Evolutionary conservation across 2,113 vertebrate genomes (phyloP), one percentile per base, ranked within the genome.

Genomic region (Zingel zingel): DNA sequence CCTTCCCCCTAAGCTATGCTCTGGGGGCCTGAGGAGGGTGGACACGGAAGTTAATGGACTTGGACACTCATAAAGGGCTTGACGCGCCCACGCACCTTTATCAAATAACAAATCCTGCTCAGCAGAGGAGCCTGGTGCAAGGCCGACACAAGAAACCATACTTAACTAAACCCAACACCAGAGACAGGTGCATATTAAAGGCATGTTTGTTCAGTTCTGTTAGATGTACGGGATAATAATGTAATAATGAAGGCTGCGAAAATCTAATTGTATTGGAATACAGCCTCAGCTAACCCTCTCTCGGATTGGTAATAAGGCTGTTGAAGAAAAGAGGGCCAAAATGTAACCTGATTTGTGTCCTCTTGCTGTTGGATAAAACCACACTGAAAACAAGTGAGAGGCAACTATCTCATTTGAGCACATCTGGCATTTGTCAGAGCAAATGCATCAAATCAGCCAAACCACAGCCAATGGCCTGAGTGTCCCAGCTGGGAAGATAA

Each of bases 341-440:
- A 50, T 9, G 1, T 43, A 82, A 58, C 70, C 53, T 59, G 36
- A 68, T 76, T 74, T 63, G 58, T 64, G 77, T 16, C 59, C 25
- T 39, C 39, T 39, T 3, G 9, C 67, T 69, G 54, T 3, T 48
- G 51, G 58, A 68, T 47, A 50, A 74, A 77, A 62, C 43, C 70
- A 59, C 19, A 18, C 19, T 7, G 43, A 71, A 10, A 23, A 50
- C 59, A 66, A 36, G 36, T 2, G 16, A 73, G 67, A 56, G 68
- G 61, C 59, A 33, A 50, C 81, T 59, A 43, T 88, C 80, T 79
- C 71, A 43, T 51, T 70, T 61, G 23, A 68, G 27, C 80, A 72
- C 79, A 85, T 89, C 77, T 81, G 89, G 77, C 64, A 23, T 85
- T 84, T 84, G 76, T 84, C 74, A 69, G 47, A 54, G 71, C 74